phyloP scores from a whole-genome alignment of 2,113 vertebrate genomes.

The Scopus umbretta region DNA sequence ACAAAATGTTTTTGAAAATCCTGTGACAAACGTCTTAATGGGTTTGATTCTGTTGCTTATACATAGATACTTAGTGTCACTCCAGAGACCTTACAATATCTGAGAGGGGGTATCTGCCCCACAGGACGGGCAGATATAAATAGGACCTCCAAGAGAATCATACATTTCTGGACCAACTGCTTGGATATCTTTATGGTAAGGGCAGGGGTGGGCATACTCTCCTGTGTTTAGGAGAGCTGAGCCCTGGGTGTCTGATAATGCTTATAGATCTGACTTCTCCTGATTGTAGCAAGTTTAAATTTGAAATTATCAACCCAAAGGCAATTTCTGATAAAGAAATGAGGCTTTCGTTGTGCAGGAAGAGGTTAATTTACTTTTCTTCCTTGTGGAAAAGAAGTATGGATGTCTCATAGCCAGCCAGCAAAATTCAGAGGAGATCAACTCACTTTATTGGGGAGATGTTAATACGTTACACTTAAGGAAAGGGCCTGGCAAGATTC shows the following conservation, averaged over 20 bases:
- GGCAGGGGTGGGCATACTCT: fast-evolving
- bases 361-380: neutral
- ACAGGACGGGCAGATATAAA: neutral
- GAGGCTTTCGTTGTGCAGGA: neutral
- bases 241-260: neutral
- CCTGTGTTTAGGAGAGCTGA: neutral
- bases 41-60: neutral
- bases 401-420: neutral
- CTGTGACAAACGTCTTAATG: neutral
- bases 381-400: neutral
- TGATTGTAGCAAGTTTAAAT: neutral
- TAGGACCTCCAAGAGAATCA: neutral
- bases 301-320: neutral
- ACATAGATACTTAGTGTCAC: neutral
- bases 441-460: neutral
- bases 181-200: neutral
- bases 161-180: neutral
- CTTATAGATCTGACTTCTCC: neutral
- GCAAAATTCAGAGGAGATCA: neutral
- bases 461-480: neutral
- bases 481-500: neutral
- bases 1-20: neutral
- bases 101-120: neutral
- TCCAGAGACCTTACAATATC: neutral
- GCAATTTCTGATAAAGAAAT: neutral